Evolutionary conservation across 2,797 vertebrate genomes (phyloP).

Genomic region (Microctenopoma stevenorrisi): DNA sequence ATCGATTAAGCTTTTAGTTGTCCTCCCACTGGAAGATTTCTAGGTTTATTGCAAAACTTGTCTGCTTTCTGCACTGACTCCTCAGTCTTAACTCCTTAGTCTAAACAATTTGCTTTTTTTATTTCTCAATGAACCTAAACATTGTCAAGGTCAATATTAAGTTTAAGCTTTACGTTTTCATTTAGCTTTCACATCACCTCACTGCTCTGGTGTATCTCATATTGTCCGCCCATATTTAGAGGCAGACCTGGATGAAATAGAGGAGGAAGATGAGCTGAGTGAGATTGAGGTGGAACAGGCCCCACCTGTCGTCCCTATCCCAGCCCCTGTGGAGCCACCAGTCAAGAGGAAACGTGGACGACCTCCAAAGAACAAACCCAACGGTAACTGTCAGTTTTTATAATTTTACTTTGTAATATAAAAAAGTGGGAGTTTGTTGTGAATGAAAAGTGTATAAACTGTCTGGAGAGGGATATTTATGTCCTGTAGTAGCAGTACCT

Average conservation of each 20-base stretch:
- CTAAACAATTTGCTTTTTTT: too few relatives aligned
- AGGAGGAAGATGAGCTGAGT: constrained; percentile 90
- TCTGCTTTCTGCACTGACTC: too few relatives aligned
- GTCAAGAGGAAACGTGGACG: constrained; percentile 96
- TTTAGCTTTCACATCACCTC: too few relatives aligned
- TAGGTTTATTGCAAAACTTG: too few relatives aligned
- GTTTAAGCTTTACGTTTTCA: too few relatives aligned
- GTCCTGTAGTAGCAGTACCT: background rate
- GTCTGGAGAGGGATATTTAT: background rate
- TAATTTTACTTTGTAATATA: background rate
- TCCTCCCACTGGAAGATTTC: too few relatives aligned
- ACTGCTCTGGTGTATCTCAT: background rate
- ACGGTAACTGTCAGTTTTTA: constrained; percentile 48
- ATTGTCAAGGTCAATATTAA: too few relatives aligned
- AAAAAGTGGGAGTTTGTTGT: background rate
- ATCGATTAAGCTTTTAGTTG: too few relatives aligned
- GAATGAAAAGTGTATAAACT: background rate
- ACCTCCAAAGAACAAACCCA: constrained; percentile 89
- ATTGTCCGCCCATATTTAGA: constrained; percentile 75
- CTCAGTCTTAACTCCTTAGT: too few relatives aligned
- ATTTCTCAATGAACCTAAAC: too few relatives aligned
- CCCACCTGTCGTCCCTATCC: constrained; percentile 78
- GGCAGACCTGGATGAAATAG: constrained; percentile 90
- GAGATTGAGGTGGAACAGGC: constrained; percentile 88
- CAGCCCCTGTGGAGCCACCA: constrained; percentile 88